Conservation (phyloP, 1,140 invertebrate genomes). For the Drosophila prosaltans region DNA sequence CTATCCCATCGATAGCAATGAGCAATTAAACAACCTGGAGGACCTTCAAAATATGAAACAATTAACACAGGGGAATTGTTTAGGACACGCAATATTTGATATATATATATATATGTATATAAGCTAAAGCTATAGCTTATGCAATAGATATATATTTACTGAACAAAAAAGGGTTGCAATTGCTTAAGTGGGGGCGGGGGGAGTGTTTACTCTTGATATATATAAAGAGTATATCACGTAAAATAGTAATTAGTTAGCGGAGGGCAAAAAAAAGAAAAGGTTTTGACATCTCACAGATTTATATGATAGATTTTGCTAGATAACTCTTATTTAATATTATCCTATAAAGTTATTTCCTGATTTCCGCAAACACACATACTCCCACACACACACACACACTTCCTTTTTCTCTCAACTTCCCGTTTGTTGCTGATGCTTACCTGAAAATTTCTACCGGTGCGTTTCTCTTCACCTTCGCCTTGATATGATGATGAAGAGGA, state of each 20-base stretch:
- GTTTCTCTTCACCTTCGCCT: constrained; percentile 77
- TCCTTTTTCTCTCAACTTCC: constrained; percentile 47
- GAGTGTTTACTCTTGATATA: constrained; percentile 1
- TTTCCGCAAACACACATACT: constrained; percentile 32
- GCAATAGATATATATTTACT: constrained; percentile 43
- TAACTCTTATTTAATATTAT: neutral
- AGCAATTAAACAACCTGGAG: constrained; percentile 67
- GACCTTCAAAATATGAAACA: constrained; percentile 77
- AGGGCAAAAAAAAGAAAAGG: neutral
- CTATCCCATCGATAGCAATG: constrained; percentile 25
- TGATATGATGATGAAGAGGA: constrained; percentile 74
- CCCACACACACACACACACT: neutral
- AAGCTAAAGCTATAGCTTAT: constrained; percentile 32
- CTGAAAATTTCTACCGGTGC: constrained; percentile 80
- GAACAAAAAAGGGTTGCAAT: constrained; percentile 8
- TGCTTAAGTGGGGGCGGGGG: neutral
- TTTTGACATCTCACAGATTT: constrained; percentile 46
- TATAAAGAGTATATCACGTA: constrained; percentile 39
- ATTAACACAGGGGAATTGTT: constrained; percentile 69
- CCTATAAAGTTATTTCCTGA: constrained; percentile 5
- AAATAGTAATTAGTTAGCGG: constrained; percentile 55
- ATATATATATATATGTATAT: constrained; percentile 11
- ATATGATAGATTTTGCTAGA: constrained; percentile 20
- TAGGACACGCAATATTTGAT: constrained; percentile 59
- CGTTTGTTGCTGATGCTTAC: constrained; percentile 62